Percentiles rank a stretch among this genome's conserved stretches.
These are phyloP conservation scores for Noctua comes DNA, from an alignment of 2,888 invertebrate species.

Conservation along the genomic window DNA sequence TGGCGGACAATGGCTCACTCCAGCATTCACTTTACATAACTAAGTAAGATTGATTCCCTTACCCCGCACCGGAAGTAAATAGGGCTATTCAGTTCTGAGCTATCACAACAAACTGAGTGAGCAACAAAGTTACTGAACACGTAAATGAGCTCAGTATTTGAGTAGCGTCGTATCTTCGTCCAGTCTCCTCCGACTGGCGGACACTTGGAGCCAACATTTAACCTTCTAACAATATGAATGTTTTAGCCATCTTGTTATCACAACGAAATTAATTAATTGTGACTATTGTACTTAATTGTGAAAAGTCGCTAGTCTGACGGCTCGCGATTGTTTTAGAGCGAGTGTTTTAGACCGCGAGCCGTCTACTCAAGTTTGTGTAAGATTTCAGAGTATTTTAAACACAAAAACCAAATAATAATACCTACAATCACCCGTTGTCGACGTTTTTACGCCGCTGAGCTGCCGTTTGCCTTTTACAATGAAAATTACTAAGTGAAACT, in stretches of 20 bases:
- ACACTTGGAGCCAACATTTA: slow-evolving; percentile 1
- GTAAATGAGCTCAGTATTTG: not conserved
- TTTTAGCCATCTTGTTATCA: slow-evolving; percentile 27
- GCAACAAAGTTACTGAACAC: not conserved
- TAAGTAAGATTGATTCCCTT: slow-evolving; percentile 24
- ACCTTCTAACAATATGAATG: slow-evolving; percentile 7
- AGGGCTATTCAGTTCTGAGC: slow-evolving; percentile 4
- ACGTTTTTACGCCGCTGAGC: not conserved
- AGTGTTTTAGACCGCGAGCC: not conserved
- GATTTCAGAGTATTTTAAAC: slow-evolving; percentile 18
- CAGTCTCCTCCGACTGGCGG: not conserved
- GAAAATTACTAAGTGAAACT: not conserved
- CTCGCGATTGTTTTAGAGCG: not conserved
- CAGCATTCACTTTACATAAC: not conserved
- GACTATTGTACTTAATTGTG: slow-evolving; percentile 46
- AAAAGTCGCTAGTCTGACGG: slow-evolving; percentile 20
- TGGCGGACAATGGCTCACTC: not conserved
- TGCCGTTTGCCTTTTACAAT: not conserved
- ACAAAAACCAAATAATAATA: not conserved
- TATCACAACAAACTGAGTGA: not conserved
- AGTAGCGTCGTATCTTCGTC: not conserved
- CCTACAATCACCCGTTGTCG: not conserved
- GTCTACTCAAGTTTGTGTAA: not conserved
- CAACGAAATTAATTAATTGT: too few relatives aligned
- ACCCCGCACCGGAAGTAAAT: not conserved